phyloP scores from a whole-genome alignment of 2,888 invertebrate genomes.

The Ochropleura leucogaster region DNA sequence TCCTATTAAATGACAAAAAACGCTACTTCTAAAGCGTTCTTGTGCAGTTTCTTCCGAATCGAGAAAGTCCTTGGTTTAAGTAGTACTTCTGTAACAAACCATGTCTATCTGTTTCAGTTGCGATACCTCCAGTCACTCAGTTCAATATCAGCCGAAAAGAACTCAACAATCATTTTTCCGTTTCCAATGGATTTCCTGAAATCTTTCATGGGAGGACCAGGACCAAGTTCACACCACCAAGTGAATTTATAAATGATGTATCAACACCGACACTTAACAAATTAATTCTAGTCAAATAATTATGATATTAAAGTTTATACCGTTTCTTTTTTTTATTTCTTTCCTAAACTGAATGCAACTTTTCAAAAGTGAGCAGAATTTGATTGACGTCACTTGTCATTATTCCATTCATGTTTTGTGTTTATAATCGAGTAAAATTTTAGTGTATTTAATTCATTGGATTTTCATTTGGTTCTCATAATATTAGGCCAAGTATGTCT shows the following conservation, averaged over 20 bases:
- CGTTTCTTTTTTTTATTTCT: constrained; percentile 2
- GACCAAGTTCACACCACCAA: constrained; percentile 71
- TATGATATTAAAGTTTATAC: constrained; percentile 33
- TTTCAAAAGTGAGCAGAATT: constrained; percentile 6
- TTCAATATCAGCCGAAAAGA: constrained; percentile 98
- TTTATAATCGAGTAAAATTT: constrained; percentile 28
- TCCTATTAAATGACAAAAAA: neutral
- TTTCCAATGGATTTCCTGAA: constrained; percentile 95
- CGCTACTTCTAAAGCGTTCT: neutral
- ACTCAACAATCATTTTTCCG: constrained; percentile 98
- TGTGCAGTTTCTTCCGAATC: neutral
- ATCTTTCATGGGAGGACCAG: constrained; percentile 82
- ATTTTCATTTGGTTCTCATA: constrained; percentile 4
- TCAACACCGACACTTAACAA: constrained; percentile 10
- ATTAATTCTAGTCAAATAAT: constrained; percentile 54
- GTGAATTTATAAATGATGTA: constrained; percentile 55
- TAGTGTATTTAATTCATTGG: constrained; percentile 26
- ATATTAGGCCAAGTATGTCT: neutral
- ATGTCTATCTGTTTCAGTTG: constrained; percentile 89
- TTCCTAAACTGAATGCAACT: constrained; percentile 11
- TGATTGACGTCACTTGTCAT: constrained; percentile 37
- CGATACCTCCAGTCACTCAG: constrained; percentile 97
- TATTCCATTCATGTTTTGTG: neutral
- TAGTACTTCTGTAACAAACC: neutral
- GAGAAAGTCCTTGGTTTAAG: neutral